These are phyloP conservation scores for Julus scandinavius DNA, from an alignment of 2,888 invertebrate genomes.

Conservation along the genomic window DNA sequence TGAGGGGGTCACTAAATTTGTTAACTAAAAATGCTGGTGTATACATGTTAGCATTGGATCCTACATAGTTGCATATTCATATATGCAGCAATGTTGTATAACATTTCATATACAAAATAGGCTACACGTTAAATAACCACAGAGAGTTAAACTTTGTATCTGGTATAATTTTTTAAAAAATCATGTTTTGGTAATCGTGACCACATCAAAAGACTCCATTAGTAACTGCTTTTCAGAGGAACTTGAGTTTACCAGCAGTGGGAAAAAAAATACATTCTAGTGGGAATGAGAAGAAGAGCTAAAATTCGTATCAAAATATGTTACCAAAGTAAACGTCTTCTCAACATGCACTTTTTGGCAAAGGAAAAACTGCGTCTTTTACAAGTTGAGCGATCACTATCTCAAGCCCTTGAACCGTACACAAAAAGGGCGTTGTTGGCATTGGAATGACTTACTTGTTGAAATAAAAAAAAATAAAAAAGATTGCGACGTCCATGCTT, in stretches of 20 bases:
- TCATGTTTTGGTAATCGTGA: not conserved
- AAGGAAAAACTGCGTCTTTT: not conserved
- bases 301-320: slow-evolving; percentile 6
- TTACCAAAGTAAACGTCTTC: not conserved
- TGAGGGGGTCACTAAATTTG: too few species aligned
- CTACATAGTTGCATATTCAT: too few species aligned
- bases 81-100: too few species aligned
- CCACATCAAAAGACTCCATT: not conserved
- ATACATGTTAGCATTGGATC: too few species aligned
- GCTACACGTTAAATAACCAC: not conserved
- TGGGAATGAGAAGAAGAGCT: not conserved
- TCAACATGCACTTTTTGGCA: not conserved
- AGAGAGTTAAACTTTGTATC: not conserved
- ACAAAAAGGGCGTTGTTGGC: slow-evolving; percentile 21
- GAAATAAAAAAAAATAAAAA: slow-evolving; percentile 13
- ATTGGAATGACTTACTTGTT: slow-evolving; percentile 21
- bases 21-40: too few species aligned
- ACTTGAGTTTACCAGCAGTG: not conserved
- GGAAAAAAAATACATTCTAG: not conserved
- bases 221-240: not conserved
- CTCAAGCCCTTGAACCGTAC: slow-evolving; percentile 12
- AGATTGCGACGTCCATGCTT: slow-evolving; percentile 16
- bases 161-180: not conserved
- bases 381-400: not conserved
- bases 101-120: too few species aligned